These are phyloP conservation scores for Arctia plantaginis DNA, from an alignment of 2,888 invertebrate species.

Conservation along the genomic window DNA sequence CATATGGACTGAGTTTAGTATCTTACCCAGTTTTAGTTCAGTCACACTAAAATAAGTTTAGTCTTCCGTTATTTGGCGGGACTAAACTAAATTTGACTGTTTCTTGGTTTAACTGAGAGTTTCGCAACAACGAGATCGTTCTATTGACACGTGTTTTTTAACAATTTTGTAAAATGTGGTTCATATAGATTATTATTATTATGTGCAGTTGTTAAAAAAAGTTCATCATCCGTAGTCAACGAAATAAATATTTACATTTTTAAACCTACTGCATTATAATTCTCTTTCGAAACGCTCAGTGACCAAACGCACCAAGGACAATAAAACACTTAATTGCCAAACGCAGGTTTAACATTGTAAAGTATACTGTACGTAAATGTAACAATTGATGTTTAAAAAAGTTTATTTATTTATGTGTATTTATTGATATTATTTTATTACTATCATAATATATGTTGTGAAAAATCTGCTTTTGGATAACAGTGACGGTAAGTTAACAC, in stretches of 20 bases:
- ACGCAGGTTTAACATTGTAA: constrained; percentile 63
- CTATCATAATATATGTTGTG: constrained; percentile 53
- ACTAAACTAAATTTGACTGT: background rate
- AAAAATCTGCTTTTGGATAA: constrained; percentile 67
- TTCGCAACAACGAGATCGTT: background rate
- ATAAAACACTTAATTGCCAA: constrained; percentile 65
- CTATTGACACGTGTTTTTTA: too few species aligned
- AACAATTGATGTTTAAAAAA: constrained; percentile 12
- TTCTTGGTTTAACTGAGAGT: background rate
- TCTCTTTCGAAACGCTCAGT: constrained; percentile 30
- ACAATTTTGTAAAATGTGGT: too few species aligned
- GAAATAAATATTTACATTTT: background rate
- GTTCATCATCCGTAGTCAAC: background rate
- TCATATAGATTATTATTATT: too few species aligned
- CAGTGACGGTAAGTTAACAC: constrained; percentile 53
- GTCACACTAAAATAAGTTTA: background rate
- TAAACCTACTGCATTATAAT: too few species aligned
- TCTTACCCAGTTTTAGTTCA: background rate
- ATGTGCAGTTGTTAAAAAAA: too few species aligned
- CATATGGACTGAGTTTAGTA: too few species aligned
- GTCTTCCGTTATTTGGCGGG: background rate
- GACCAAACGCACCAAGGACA: constrained; percentile 59
- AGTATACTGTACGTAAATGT: constrained; percentile 44
- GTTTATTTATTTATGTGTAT: constrained; percentile 23
- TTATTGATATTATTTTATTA: constrained; percentile 56